Conservation (phyloP, 2,888 invertebrate genomes). For the Sinohyriopsis cumingii region DNA sequence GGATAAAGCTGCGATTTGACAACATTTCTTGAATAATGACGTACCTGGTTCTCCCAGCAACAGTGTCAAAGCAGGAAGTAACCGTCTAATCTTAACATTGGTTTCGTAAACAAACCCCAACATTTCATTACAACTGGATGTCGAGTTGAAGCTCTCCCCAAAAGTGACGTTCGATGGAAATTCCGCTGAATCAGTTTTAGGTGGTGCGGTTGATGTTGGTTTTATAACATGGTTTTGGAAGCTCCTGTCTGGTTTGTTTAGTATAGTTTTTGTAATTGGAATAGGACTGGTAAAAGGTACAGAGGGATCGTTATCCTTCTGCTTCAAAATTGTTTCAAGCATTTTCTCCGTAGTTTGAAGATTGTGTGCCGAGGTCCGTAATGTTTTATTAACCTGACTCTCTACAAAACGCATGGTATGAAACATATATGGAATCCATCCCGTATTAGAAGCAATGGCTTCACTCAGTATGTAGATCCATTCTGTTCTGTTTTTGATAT, state of each 20-base stretch:
- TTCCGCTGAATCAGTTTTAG: background rate
- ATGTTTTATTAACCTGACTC: slow-evolving; percentile 49
- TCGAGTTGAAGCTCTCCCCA: slow-evolving; percentile 5
- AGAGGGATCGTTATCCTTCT: background rate
- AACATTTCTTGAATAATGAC: slow-evolving; percentile 6
- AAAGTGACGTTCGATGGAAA: slow-evolving; percentile 2
- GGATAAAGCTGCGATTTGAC: background rate
- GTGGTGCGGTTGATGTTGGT: background rate
- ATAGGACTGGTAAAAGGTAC: background rate
- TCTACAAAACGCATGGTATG: slow-evolving; percentile 54
- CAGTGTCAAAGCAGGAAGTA: slow-evolving; percentile 56
- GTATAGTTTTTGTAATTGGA: background rate
- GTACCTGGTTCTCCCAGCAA: slow-evolving; percentile 60
- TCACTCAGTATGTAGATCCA: slow-evolving; percentile 50
- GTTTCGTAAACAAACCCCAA: slow-evolving; percentile 47
- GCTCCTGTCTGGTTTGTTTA: background rate
- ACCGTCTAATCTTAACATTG: slow-evolving; percentile 42
- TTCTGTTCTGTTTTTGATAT: slow-evolving; percentile 50
- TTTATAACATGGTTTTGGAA: background rate
- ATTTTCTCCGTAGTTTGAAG: slow-evolving; percentile 1
- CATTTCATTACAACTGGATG: slow-evolving; percentile 15
- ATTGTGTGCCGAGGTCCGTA: background rate
- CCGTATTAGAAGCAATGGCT: slow-evolving; percentile 55
- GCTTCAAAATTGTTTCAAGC: background rate
- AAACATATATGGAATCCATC: slow-evolving; percentile 61